Conservation (phyloP, 2,888 invertebrate species). For the Tipula unca region DNA sequence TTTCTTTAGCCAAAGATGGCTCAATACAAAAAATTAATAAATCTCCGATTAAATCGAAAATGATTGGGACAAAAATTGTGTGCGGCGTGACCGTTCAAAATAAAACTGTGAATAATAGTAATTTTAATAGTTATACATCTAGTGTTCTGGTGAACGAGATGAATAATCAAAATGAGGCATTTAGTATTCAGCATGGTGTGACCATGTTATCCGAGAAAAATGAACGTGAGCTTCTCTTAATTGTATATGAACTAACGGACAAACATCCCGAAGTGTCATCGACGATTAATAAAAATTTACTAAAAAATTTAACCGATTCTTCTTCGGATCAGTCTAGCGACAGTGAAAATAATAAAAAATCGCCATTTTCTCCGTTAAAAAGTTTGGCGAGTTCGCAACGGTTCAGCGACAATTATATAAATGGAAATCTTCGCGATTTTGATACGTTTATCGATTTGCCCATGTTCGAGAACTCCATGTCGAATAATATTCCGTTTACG, state of each 20-base stretch:
- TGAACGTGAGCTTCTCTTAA: not conserved
- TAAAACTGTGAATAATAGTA: conserved; percentile 27
- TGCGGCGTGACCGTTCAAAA: conserved; percentile 34
- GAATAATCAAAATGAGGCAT: conserved; percentile 15
- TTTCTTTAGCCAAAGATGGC: not conserved
- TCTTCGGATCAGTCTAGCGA: conserved; percentile 42
- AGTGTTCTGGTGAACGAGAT: not conserved
- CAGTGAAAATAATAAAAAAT: conserved; percentile 15
- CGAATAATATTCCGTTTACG: not conserved
- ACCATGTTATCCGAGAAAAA: not conserved
- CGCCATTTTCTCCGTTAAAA: not conserved
- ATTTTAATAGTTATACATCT: conserved; percentile 26
- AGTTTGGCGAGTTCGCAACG: not conserved
- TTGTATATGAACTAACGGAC: not conserved
- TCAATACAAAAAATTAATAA: conserved; percentile 3
- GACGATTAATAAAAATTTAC: not conserved
- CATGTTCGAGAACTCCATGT: not conserved
- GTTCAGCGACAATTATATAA: not conserved
- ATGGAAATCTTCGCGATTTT: not conserved
- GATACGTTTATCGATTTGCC: not conserved
- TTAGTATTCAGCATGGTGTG: conserved; percentile 16
- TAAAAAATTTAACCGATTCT: not conserved
- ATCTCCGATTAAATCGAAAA: conserved; percentile 25
- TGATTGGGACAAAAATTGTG: conserved; percentile 36
- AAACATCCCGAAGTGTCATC: not conserved